These are phyloP conservation scores for Myotis lucifugus DNA, from an alignment of 2,113 vertebrate genomes.

Conservation along the genomic window DNA sequence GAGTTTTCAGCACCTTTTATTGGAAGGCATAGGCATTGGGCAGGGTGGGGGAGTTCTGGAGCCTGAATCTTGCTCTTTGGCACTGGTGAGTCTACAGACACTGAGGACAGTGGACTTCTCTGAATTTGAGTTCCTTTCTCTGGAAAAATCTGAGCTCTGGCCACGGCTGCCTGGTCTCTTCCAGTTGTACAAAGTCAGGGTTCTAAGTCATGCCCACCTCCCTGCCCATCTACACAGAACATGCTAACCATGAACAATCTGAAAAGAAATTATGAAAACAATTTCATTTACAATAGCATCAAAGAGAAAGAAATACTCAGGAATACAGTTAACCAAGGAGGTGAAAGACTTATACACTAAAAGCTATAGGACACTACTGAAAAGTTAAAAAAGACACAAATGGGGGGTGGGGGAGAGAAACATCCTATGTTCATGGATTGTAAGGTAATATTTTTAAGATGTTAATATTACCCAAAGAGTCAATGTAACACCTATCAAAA, in stretches of 20 bases:
- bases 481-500: neutral
- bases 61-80: neutral
- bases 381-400: neutral
- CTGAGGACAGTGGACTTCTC: neutral
- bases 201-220: neutral
- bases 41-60: fast-evolving
- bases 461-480: neutral
- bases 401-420: no score
- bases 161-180: neutral
- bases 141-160: neutral
- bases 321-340: neutral
- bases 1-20: neutral
- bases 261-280: slow-evolving; percentile 42
- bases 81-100: fast-evolving
- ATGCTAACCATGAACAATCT: neutral
- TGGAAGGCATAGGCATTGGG: neutral
- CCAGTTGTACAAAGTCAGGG: neutral
- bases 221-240: neutral
- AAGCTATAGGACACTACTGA: neutral
- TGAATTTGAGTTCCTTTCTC: neutral
- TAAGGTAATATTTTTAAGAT: neutral
- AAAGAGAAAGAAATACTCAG: neutral
- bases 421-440: neutral
- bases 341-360: neutral
- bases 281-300: neutral